A percentile compares a stretch with the other conserved stretches of the same genome.
These are phyloP conservation scores for Holothuria scabra DNA, from an alignment of 53 echinoderm and acorn worm species.

Conservation along the genomic window DNA sequence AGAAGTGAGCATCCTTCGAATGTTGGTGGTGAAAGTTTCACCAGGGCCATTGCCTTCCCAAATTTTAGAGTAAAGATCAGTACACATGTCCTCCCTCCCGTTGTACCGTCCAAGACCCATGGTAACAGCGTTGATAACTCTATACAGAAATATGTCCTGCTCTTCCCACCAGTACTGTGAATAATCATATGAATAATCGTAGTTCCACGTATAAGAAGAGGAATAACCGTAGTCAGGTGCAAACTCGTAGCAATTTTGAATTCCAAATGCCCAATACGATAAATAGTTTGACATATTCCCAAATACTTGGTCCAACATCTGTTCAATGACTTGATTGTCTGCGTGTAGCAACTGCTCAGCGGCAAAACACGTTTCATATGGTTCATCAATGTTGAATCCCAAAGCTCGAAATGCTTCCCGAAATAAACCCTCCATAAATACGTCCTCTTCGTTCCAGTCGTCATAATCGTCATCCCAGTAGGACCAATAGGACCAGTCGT, in stretches of 20 bases:
- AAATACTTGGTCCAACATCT: neutral
- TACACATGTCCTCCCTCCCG: conserved; percentile 51
- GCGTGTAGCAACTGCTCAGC: conserved; percentile 1
- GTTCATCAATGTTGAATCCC: neutral
- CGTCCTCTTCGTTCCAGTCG: conserved; percentile 7
- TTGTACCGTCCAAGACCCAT: conserved; percentile 44
- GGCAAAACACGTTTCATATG: conserved; percentile 21
- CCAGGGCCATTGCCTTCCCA: conserved; percentile 25
- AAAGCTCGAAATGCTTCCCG: neutral
- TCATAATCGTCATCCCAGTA: neutral
- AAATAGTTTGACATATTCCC: conserved; percentile 16
- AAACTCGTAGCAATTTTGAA: neutral
- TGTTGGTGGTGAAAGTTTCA: neutral
- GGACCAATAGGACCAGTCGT: neutral
- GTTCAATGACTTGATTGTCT: neutral
- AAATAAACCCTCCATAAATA: neutral
- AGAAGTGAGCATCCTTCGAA: conserved; percentile 16
- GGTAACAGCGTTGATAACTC: conserved; percentile 21
- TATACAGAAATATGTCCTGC: neutral
- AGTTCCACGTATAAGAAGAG: neutral
- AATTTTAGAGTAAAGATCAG: neutral
- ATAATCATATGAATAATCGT: neutral
- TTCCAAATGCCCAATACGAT: conserved; percentile 5
- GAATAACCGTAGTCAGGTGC: neutral
- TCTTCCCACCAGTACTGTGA: conserved; percentile 11